These are phyloP conservation scores for Myrmophylax atrothorax DNA, from an alignment of 2,113 vertebrate genomes.

Conservation along the genomic window DNA sequence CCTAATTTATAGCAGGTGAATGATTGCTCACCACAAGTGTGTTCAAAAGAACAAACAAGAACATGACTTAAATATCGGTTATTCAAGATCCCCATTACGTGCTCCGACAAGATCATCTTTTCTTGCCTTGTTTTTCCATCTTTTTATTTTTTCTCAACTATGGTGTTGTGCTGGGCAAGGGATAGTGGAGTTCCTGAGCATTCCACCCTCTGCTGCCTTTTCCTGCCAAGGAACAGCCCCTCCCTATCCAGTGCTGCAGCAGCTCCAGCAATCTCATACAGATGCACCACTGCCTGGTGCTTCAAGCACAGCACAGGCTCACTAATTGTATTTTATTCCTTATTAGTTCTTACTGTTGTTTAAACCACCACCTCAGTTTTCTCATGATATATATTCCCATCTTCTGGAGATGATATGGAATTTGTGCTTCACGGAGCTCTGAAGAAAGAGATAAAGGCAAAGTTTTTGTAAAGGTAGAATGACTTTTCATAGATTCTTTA, in stretches of 20 bases:
- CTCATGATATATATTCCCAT: not conserved
- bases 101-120: conserved; percentile 5
- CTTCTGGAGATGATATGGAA: not conserved
- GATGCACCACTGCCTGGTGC: not conserved
- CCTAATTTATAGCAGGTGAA: conserved; percentile 65
- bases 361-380: not conserved
- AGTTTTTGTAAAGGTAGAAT: not conserved
- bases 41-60: conserved; percentile 23
- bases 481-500: not conserved
- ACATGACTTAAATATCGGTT: conserved; percentile 34
- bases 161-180: conserved; percentile 43
- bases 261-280: not conserved
- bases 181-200: conserved; percentile 26
- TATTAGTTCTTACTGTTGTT: not conserved
- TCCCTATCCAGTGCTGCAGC: not conserved
- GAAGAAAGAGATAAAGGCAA: not conserved
- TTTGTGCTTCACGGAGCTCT: not conserved
- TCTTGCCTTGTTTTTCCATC: conserved; percentile 38
- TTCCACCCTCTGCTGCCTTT: not conserved
- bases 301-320: not conserved
- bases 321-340: not conserved
- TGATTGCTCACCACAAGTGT: not conserved
- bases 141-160: not conserved
- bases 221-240: not conserved
- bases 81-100: not conserved